Conservation (phyloP, 2,797 vertebrate species). For the Anguilla pacifica region DNA sequence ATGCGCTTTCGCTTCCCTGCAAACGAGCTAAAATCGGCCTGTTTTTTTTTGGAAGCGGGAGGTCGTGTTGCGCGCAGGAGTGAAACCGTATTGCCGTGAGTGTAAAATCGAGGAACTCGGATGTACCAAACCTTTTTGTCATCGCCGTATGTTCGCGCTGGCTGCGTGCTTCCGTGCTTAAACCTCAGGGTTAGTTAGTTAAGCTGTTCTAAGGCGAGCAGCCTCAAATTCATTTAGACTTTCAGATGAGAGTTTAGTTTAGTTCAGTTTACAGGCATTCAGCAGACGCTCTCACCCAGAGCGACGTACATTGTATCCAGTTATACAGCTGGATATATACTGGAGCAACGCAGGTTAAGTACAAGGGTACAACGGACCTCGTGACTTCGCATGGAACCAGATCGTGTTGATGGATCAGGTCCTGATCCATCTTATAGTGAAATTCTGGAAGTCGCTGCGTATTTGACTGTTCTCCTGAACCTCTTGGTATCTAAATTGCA, state of each 20-base stretch:
- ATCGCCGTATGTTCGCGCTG: neutral
- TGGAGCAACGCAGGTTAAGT: no score
- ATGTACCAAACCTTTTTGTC: neutral
- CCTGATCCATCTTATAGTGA: neutral
- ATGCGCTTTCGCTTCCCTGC: neutral
- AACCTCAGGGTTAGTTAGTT: neutral
- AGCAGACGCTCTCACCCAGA: no score
- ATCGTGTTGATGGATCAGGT: neutral
- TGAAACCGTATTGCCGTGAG: neutral
- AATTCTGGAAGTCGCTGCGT: neutral
- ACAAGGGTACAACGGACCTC: neutral
- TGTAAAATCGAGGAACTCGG: neutral
- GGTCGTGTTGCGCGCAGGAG: neutral
- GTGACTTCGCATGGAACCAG: neutral
- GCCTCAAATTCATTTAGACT: neutral
- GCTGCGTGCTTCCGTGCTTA: neutral
- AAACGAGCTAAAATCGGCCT: neutral
- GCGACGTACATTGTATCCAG: no score
- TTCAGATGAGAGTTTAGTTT: neutral
- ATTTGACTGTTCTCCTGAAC: neutral
- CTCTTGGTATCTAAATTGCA: neutral
- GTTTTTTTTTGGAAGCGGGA: neutral
- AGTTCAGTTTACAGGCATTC: no score
- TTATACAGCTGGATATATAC: no score
- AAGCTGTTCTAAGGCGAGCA: neutral